phyloP scores from a whole-genome alignment of 2,113 vertebrate species.

The Brachypodius melanocephalos region DNA sequence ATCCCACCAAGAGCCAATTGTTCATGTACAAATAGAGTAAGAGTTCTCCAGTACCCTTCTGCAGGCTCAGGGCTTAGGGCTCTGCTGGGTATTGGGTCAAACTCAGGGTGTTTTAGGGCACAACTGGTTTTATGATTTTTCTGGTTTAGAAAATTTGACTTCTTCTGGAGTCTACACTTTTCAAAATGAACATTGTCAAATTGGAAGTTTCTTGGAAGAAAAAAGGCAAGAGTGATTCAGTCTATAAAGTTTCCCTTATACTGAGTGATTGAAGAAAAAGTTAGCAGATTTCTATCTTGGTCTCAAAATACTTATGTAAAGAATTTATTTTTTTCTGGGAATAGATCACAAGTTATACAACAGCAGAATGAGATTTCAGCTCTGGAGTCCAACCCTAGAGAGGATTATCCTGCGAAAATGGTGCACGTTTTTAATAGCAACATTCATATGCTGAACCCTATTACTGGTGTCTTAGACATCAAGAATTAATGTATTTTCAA shows the following conservation, averaged over 20 bases:
- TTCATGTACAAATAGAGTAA: background rate
- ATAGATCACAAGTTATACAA: background rate
- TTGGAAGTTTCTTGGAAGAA: background rate
- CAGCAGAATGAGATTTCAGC: background rate
- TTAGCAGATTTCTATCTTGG: background rate
- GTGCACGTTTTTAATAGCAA: background rate
- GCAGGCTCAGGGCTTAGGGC: background rate
- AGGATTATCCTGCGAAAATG: background rate
- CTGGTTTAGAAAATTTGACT: background rate
- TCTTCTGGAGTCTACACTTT: background rate
- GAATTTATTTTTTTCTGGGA: background rate
- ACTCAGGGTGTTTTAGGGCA: background rate
- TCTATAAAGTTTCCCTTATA: background rate
- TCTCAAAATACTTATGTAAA: background rate
- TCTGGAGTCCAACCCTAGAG: background rate
- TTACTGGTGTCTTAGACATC: background rate
- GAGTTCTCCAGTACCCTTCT: background rate
- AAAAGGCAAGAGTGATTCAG: background rate
- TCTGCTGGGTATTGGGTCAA: background rate
- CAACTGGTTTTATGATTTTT: background rate
- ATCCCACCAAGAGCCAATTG: background rate
- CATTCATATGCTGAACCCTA: background rate
- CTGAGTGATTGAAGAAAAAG: background rate
- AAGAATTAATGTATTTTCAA: background rate
- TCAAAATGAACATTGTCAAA: background rate